phyloP scores from a whole-genome alignment of 2,113 vertebrate species.

The Myrmecobius fasciatus region DNA sequence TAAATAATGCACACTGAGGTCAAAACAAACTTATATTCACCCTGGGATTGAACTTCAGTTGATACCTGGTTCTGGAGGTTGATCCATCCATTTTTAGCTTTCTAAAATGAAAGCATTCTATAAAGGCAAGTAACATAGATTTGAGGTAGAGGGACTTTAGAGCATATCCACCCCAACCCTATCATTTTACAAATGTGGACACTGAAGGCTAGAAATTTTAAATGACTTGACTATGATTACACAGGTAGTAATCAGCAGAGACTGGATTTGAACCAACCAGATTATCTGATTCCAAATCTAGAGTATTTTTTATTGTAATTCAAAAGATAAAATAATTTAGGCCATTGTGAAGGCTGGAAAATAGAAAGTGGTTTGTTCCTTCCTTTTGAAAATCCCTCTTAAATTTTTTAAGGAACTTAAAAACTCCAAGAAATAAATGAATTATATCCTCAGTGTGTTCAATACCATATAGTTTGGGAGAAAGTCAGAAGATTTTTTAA shows the following conservation, averaged over 20 bases:
- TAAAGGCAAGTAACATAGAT: conserved; percentile 16
- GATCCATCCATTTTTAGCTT: conserved; percentile 28
- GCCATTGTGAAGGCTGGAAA: conserved; percentile 6
- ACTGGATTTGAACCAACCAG: neutral
- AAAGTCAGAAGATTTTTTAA: neutral
- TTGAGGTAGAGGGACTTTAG: neutral
- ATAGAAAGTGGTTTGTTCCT: neutral
- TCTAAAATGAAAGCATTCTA: conserved; percentile 7
- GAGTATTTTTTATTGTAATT: neutral
- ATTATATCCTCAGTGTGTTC: neutral
- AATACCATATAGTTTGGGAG: neutral
- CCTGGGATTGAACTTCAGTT: conserved; percentile 47
- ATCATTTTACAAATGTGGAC: neutral
- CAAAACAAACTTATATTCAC: conserved; percentile 49
- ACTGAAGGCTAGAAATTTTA: neutral
- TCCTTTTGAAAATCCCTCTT: conserved; percentile 8
- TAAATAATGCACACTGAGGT: conserved; percentile 62
- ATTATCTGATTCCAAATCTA: neutral
- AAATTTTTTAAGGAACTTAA: conserved; percentile 17
- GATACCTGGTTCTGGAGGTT: conserved; percentile 51
- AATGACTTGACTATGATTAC: neutral
- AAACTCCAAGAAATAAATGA: conserved; percentile 26
- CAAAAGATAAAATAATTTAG: conserved; percentile 23
- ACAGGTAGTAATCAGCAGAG: neutral
- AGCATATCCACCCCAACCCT: neutral